These are phyloP conservation scores for Hedya salicella DNA, from an alignment of 2,888 invertebrate species.

Conservation along the genomic window DNA sequence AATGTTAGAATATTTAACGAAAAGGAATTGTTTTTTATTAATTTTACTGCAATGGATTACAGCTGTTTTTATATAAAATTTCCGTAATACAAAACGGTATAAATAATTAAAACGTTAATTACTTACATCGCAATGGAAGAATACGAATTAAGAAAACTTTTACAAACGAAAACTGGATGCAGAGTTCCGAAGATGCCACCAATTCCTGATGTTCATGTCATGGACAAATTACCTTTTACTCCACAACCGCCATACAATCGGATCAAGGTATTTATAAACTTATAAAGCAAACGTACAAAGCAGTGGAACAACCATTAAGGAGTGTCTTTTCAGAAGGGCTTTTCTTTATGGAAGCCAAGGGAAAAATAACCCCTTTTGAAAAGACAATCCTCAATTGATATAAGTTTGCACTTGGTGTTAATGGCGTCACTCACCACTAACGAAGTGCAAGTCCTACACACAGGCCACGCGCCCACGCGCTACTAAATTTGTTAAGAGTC, in stretches of 20 bases:
- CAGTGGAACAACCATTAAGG: no score
- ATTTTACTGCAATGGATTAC: background rate
- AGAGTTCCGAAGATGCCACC: constrained; percentile 72
- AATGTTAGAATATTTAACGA: constrained; percentile 4
- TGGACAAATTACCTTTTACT: constrained; percentile 72
- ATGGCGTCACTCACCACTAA: no score
- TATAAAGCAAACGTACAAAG: background rate
- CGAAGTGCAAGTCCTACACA: no score
- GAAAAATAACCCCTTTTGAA: no score
- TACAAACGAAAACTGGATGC: constrained; percentile 78
- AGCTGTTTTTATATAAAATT: background rate
- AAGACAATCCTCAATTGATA: no score
- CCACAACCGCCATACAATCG: constrained; percentile 76
- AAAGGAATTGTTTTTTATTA: background rate
- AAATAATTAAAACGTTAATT: no score
- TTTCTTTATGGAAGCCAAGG: no score
- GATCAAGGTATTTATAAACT: constrained; percentile 64
- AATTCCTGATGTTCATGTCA: constrained; percentile 69
- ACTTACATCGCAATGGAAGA: constrained; percentile 66
- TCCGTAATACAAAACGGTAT: background rate
- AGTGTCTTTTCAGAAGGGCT: no score
- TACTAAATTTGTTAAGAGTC: no score
- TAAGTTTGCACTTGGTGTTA: no score
- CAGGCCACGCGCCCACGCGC: no score
- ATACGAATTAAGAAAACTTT: constrained; percentile 72